A percentile compares a stretch with the other conserved stretches of the same genome.
These are phyloP conservation scores for Rostratula benghalensis DNA, from an alignment of 2,113 vertebrate species.

Conservation along the genomic window DNA sequence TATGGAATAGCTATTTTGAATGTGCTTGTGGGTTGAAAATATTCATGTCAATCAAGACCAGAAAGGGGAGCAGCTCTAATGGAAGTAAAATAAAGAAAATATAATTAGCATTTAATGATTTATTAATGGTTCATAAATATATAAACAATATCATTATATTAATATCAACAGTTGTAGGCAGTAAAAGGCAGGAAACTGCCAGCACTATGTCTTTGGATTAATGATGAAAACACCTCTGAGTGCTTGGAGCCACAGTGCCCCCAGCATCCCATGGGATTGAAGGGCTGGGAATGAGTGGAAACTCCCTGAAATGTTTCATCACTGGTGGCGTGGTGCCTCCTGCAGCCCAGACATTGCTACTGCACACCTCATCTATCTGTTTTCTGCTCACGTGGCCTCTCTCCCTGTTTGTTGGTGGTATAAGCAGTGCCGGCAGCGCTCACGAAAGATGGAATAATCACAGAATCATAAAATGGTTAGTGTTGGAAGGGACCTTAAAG, in stretches of 20 bases:
- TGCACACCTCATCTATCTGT: neutral
- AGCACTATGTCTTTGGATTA: neutral
- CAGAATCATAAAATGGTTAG: neutral
- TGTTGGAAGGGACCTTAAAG: neutral
- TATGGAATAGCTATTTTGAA: neutral
- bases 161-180: neutral
- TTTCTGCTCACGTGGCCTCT: neutral
- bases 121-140: conserved; percentile 33
- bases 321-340: fast-evolving
- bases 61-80: neutral
- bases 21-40: neutral
- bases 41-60: neutral
- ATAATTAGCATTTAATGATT: conserved; percentile 34
- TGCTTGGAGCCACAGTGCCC: neutral
- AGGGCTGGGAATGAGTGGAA: neutral
- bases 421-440: neutral
- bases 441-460: no score
- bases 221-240: neutral
- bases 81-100: neutral
- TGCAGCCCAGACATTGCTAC: neutral
- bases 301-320: fast-evolving
- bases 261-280: fast-evolving
- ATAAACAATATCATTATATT: neutral
- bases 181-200: neutral
- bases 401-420: neutral